phyloP scores from a whole-genome alignment of 2,113 vertebrate genomes.

The Caretta caretta region DNA sequence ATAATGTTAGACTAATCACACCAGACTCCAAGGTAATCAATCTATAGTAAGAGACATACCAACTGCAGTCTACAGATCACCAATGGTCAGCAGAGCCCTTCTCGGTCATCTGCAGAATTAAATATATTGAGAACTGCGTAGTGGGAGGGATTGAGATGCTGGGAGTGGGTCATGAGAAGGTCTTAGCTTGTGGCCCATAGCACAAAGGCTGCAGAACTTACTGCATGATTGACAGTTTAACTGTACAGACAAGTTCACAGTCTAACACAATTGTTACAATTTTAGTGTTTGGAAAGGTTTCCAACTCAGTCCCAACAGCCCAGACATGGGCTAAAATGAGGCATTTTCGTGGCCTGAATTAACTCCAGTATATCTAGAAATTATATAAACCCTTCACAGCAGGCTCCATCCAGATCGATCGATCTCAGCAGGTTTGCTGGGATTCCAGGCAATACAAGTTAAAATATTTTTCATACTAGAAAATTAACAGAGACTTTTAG shows the following conservation, averaged over 20 bases:
- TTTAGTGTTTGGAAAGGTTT: not conserved
- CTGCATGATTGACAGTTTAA: accelerated
- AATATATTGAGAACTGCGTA: not conserved
- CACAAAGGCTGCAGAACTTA: not conserved
- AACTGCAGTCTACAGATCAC: not conserved
- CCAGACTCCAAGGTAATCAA: not conserved
- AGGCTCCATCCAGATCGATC: not conserved
- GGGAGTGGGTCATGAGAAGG: accelerated
- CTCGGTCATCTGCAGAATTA: not conserved
- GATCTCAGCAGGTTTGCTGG: not conserved
- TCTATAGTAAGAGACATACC: accelerated
- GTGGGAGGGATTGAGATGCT: accelerated
- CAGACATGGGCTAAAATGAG: accelerated
- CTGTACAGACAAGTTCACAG: not conserved
- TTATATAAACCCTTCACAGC: accelerated
- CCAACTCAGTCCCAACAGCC: accelerated
- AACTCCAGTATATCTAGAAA: accelerated
- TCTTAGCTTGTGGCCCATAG: accelerated
- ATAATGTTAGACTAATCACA: not conserved
- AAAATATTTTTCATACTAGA: no score
- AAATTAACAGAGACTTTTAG: not conserved
- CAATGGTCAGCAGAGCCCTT: not conserved
- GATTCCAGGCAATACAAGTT: accelerated
- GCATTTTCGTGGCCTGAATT: accelerated
- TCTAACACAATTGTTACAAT: not conserved